These are phyloP conservation scores for Corythoichthys intestinalis DNA, from an alignment of 2,113 vertebrate species.

Conservation along the genomic window DNA sequence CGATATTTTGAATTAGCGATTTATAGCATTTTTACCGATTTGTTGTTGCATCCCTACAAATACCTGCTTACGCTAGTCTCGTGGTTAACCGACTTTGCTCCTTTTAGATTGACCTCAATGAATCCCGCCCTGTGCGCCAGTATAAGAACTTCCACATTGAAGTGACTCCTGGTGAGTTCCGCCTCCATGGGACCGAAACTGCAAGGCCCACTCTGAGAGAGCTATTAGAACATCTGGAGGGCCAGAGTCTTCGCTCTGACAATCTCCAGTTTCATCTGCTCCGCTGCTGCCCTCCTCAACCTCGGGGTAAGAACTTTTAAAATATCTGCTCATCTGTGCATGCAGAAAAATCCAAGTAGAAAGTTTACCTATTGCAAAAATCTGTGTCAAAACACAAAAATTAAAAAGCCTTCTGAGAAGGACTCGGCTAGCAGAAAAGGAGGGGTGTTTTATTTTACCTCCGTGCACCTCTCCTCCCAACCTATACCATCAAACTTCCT, in stretches of 20 bases:
- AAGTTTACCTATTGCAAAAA: not conserved
- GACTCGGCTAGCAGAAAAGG: too few relatives aligned
- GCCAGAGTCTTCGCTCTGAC: slow-evolving; percentile 88
- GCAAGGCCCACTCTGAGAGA: slow-evolving; percentile 77
- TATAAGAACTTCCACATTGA: slow-evolving; percentile 98
- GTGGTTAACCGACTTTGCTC: not conserved
- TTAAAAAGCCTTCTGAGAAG: too few relatives aligned
- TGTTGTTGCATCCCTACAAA: not conserved
- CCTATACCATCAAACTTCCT: too few relatives aligned
- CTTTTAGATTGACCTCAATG: slow-evolving; percentile 45
- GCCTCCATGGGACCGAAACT: slow-evolving; percentile 80
- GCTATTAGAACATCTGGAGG: slow-evolving; percentile 87
- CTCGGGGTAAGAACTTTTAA: slow-evolving; percentile 74
- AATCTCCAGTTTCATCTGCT: slow-evolving; percentile 89
- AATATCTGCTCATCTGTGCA: not conserved
- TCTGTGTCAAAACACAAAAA: too few relatives aligned
- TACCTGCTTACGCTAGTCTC: not conserved
- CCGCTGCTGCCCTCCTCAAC: slow-evolving; percentile 91
- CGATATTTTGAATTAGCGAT: too few relatives aligned
- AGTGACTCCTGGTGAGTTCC: slow-evolving; percentile 73
- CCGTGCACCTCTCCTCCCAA: too few relatives aligned
- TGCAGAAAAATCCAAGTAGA: not conserved
- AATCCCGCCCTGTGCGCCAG: slow-evolving; percentile 66
- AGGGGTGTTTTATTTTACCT: too few relatives aligned
- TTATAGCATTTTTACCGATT: too few relatives aligned